These are phyloP conservation scores for Trissoscelio sp. DNA, from an alignment of 2,888 invertebrate genomes.

Conservation along the genomic window DNA sequence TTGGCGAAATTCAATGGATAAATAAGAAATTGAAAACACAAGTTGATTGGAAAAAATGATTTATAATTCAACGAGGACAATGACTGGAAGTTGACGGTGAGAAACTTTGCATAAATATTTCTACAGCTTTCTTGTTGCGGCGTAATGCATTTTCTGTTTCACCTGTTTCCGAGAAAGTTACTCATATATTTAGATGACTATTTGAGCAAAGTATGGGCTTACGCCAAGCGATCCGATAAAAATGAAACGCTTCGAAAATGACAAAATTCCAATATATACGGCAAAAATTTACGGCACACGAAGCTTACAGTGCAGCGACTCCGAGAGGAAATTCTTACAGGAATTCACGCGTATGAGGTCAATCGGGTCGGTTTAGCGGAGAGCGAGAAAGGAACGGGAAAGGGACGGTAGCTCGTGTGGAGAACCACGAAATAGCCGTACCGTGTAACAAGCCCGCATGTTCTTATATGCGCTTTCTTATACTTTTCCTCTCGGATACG, in stretches of 20 bases:
- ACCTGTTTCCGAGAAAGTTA: constrained; percentile 25
- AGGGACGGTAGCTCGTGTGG: constrained; percentile 23
- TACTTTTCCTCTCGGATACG: constrained; percentile 12
- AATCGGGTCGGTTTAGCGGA: constrained; percentile 46
- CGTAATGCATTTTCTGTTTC: constrained; percentile 36
- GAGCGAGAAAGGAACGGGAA: constrained; percentile 3
- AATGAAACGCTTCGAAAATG: constrained; percentile 58
- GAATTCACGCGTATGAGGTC: constrained; percentile 59
- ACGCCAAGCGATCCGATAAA: constrained; percentile 50
- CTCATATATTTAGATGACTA: constrained; percentile 50
- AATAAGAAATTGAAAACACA: too few species aligned
- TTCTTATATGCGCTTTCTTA: constrained; percentile 41
- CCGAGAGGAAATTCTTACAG: constrained; percentile 46
- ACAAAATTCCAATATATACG: constrained; percentile 64
- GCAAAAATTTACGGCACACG: constrained; percentile 45
- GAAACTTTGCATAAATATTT: too few species aligned
- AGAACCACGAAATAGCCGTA: constrained; percentile 52
- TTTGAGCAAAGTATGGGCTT: constrained; percentile 44
- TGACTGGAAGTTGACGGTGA: too few species aligned
- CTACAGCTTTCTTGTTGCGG: not conserved
- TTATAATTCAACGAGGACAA: too few species aligned
- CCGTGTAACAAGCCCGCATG: constrained; percentile 48
- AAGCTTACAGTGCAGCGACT: constrained; percentile 37
- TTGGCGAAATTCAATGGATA: too few species aligned
- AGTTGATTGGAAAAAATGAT: too few species aligned